Conservation (phyloP, 2,113 vertebrate species). For the Pristiophorus japonicus region DNA sequence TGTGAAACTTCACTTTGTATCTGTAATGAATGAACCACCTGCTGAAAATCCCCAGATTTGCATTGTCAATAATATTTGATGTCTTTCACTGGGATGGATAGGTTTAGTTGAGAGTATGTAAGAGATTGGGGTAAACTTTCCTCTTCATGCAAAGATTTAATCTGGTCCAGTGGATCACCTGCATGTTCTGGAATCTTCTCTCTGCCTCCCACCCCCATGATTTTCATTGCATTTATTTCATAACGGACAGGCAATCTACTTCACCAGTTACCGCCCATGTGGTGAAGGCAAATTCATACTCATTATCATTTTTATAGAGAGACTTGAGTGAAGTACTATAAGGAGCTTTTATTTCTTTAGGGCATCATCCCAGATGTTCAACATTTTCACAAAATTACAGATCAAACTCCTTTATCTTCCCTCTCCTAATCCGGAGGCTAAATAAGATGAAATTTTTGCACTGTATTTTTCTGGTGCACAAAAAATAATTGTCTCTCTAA, state of each 20-base stretch:
- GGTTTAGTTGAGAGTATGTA: background rate
- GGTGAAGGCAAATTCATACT: background rate
- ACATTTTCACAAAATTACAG: conserved; percentile 20
- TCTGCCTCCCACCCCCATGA: background rate
- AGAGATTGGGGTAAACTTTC: background rate
- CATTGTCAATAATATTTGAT: background rate
- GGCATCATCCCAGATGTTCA: conserved; percentile 30
- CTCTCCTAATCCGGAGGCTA: background rate
- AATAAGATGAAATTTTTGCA: conserved; percentile 20
- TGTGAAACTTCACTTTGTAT: background rate
- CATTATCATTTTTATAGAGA: conserved; percentile 15
- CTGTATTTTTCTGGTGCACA: background rate
- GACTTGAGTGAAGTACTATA: background rate
- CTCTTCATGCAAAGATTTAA: background rate
- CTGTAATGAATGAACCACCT: background rate
- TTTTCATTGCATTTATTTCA: background rate
- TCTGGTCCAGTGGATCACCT: background rate
- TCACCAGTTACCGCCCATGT: background rate
- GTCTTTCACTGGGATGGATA: background rate
- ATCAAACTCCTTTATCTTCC: conserved; percentile 1
- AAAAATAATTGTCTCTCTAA: conserved; percentile 13
- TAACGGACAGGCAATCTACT: background rate
- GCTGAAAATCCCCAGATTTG: background rate
- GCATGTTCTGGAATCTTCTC: background rate
- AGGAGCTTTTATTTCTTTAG: conserved; percentile 24